Base-by-base conservation (phyloP, 2,888 invertebrate genomes). In the Timandra comae region DNA sequence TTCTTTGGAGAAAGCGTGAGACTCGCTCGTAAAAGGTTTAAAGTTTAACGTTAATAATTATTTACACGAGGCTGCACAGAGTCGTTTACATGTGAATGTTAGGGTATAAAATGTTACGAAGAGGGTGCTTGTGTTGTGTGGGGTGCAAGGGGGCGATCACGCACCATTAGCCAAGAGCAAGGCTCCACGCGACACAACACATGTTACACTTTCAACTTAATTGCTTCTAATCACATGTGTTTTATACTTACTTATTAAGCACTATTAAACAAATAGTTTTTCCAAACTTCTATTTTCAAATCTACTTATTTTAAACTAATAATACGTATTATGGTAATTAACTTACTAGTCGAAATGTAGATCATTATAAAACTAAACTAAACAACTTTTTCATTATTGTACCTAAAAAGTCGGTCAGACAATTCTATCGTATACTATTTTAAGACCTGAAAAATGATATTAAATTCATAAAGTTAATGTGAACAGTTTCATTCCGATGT, bases 191-290 rank as follows among this genome's bases (percentile, higher is more conserved):
- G 74, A 74, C 63, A 57, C 58, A 47, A 75, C 80, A 80, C 72
- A 72, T 79, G 78, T 74, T 78, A 78, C 74, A 76, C 77, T 77
- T 74, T 76, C 73, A 74, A 75, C 74, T 61, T 81, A 81, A 82
- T 80, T 80, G 74, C 71, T 72, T 73, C 73, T 80, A 75, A 81
- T 80, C 72, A 68, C 68, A 61, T 60, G 56, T 53, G 58, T 58
- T 58, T 56, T 51, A 16, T 16, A 16, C 6, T 6, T 16, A 16
- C n/a, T n/a, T n/a, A n/a, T n/a, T n/a, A n/a, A n/a, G n/a, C n/a
- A n/a, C n/a, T n/a, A n/a, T n/a, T n/a, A n/a, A n/a, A n/a, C n/a
- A n/a, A n/a, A n/a, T n/a, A n/a, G n/a, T n/a, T n/a, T n/a, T n/a
- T n/a, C n/a, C n/a, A n/a, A n/a, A n/a, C n/a, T n/a, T n/a, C n/a